Evolutionary conservation across 2,888 invertebrate species (phyloP), one percentile per base, ranked within the genome.

Genomic region (Ceramica pisi): DNA sequence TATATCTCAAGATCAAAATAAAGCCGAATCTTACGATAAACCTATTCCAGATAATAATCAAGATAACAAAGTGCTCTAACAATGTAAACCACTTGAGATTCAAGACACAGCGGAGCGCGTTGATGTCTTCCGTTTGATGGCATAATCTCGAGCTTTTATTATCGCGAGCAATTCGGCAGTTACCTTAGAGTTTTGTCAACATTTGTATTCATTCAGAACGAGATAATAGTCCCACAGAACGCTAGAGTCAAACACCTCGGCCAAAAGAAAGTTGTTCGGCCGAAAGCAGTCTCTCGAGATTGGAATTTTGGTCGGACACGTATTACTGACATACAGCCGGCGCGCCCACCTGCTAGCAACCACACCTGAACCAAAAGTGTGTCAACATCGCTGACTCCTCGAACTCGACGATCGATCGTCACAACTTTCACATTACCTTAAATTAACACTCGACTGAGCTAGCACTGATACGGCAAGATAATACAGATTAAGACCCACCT

Each of bases 351-450:
- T 94, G 94, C 90, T 89, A 86, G 89, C 90, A 87, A 91, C 92
- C 93, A 92, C 94, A 94, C 94, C 94, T 94, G 95, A 94, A 90
- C 91, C 92, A 94, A 94, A 95, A 95, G 95, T 96, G 90, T 96
- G 95, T 95, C 95, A 95, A 90, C 93, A 88, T 82, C 90, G 87
- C 91, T 91, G 91, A 94, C 94, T 94, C 94, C 92, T 94, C 92
- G 91, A 92, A 92, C 91, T 90, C 93, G 86, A 82, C 92, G 92
- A 93, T 92, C 92, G 90, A 93, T 93, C 92, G 94, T 91, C 92
- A 91, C 90, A 93, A 95, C 95, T 96, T 96, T 96, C 96, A 96
- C 96, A 95, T 95, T 92, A 94, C 93, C 94, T 94, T 94, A 94
- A 94, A 94, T 93, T 93, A 94, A 91, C 93, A 92, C 91, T 91